phyloP scores from a whole-genome alignment of 2,888 invertebrate species.

The Aethes cnicana region DNA sequence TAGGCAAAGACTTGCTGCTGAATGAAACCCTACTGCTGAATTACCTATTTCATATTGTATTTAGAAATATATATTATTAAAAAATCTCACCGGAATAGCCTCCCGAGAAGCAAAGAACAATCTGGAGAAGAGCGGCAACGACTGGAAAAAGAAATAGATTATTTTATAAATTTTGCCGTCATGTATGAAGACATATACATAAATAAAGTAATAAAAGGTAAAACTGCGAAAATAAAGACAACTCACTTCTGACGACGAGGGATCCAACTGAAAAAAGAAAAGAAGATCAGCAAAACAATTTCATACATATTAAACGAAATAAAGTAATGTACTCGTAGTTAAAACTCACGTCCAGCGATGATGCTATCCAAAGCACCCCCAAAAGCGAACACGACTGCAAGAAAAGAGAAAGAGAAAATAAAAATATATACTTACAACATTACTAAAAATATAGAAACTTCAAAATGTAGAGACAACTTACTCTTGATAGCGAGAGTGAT shows the following conservation, averaged over 20 bases:
- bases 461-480: background rate
- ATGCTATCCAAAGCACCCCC: slow-evolving; percentile 1
- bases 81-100: background rate
- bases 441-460: background rate
- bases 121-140: slow-evolving; percentile 5
- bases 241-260: slow-evolving; percentile 15
- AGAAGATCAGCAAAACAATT: background rate
- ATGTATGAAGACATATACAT: too few species aligned
- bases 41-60: too few species aligned
- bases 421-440: background rate
- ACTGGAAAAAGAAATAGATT: slow-evolving; percentile 1
- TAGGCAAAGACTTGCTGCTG: too few species aligned
- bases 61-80: too few species aligned
- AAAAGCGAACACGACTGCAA: slow-evolving; percentile 3
- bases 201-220: background rate
- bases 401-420: background rate
- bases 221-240: background rate
- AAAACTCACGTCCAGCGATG: slow-evolving; percentile 10
- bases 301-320: background rate
- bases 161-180: background rate
- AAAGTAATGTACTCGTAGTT: background rate
- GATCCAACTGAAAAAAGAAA: slow-evolving; percentile 13
- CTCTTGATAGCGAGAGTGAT: background rate
- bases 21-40: too few species aligned
- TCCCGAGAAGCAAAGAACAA: slow-evolving; percentile 6